phyloP scores from a whole-genome alignment of 2,797 vertebrate genomes.

The Argyrosomus regius region DNA sequence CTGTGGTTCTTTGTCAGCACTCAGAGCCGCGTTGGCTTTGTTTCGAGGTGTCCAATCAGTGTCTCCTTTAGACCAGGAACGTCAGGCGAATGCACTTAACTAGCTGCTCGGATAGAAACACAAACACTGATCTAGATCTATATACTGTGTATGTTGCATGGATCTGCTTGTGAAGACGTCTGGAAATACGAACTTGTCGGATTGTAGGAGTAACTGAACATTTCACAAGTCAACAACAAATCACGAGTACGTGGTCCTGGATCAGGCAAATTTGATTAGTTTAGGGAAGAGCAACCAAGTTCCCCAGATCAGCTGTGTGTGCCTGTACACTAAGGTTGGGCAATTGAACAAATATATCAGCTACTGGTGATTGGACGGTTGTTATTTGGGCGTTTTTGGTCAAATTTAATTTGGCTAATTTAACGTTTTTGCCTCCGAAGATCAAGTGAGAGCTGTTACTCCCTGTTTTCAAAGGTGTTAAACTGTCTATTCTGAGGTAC shows the following conservation, averaged over 20 bases:
- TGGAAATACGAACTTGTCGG: neutral
- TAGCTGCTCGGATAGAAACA: neutral
- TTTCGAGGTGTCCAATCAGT: conserved; percentile 18
- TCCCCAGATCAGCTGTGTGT: no score
- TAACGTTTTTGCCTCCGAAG: no score
- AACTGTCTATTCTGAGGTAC: neutral
- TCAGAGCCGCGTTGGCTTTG: conserved; percentile 13
- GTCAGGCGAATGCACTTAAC: neutral
- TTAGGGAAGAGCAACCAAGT: no score
- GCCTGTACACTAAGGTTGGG: no score
- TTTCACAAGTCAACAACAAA: no score
- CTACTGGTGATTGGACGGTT: no score
- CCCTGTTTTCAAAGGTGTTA: neutral
- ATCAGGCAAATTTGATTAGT: no score
- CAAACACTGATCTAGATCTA: neutral
- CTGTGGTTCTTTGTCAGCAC: neutral
- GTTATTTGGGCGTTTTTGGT: no score
- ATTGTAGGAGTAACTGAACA: no score
- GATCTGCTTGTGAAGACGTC: neutral
- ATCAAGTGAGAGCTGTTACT: neutral
- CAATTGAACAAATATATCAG: no score
- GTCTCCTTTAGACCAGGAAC: neutral
- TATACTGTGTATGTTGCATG: neutral
- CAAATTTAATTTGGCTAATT: no score
- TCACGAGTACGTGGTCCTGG: no score